Evolutionary conservation across 2,888 invertebrate species (phyloP).

Genomic region (Philopedon plagiatum): DNA sequence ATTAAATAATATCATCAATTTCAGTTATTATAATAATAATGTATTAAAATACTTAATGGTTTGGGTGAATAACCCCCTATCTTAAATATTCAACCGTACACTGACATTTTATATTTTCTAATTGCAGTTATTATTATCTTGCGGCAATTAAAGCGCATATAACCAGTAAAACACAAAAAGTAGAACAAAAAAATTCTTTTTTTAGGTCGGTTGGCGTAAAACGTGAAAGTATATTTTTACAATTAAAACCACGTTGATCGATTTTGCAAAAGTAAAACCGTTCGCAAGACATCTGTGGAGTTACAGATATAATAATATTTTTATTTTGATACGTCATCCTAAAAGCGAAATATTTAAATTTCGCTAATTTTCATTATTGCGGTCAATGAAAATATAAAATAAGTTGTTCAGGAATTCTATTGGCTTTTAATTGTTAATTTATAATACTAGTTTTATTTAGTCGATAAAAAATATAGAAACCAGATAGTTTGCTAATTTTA

Average conservation of each 20-base stretch:
- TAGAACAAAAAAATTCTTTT: neutral
- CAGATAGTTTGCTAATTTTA: too few relatives aligned
- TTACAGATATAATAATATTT: slow-evolving; percentile 5
- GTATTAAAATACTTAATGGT: neutral
- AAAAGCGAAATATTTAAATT: slow-evolving; percentile 2
- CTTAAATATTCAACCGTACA: neutral
- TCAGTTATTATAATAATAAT: too few relatives aligned
- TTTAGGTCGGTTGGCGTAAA: slow-evolving; percentile 6
- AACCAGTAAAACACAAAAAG: neutral
- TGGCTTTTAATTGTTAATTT: neutral
- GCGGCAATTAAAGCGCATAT: neutral
- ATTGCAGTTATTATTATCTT: slow-evolving; percentile 7
- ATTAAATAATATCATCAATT: too few relatives aligned
- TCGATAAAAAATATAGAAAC: too few relatives aligned
- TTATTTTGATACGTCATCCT: neutral
- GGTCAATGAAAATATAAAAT: neutral
- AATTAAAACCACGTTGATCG: slow-evolving; percentile 12
- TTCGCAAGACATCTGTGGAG: slow-evolving; percentile 15
- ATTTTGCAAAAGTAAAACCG: slow-evolving; percentile 10
- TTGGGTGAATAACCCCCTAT: neutral
- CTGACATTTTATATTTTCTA: slow-evolving; percentile 10
- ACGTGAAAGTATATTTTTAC: slow-evolving; percentile 9
- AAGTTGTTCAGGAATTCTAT: neutral
- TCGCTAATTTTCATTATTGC: neutral
- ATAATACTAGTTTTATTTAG: too few relatives aligned